These are phyloP conservation scores for Lepilemur ruficaudatus DNA, from an alignment of 2,797 vertebrate species.

Conservation along the genomic window DNA sequence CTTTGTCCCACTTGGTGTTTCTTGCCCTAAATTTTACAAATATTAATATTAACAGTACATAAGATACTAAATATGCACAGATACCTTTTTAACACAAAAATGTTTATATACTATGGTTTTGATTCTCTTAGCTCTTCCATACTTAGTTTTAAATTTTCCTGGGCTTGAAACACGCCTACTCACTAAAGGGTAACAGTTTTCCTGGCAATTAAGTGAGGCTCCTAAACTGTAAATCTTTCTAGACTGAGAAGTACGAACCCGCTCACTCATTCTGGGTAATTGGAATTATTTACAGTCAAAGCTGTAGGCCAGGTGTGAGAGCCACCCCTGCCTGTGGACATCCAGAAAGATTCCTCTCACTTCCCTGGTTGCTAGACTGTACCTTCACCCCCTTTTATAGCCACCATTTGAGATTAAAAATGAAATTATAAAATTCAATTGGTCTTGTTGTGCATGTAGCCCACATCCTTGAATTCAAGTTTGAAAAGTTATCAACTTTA, in stretches of 20 bases:
- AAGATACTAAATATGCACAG: background rate
- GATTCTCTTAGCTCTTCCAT: background rate
- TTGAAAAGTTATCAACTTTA: background rate
- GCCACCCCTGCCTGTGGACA: background rate
- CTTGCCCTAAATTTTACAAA: constrained; percentile 11
- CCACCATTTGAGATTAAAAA: background rate
- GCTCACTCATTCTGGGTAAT: background rate
- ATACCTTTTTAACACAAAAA: background rate
- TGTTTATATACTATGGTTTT: background rate
- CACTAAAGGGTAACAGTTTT: background rate
- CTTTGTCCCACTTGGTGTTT: background rate
- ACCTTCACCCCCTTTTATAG: background rate
- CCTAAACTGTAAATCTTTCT: background rate
- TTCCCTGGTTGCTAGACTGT: background rate
- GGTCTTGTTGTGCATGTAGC: background rate
- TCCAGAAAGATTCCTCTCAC: background rate
- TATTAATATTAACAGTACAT: background rate
- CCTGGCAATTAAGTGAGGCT: background rate
- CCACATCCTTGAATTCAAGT: background rate
- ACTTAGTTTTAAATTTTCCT: constrained; percentile 24
- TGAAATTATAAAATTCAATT: background rate
- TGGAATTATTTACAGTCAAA: background rate
- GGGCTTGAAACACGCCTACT: background rate
- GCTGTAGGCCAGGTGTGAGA: background rate
- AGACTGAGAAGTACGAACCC: background rate